Base-by-base conservation (phyloP, 2,888 invertebrate genomes). In the Drosophila barbarae region DNA sequence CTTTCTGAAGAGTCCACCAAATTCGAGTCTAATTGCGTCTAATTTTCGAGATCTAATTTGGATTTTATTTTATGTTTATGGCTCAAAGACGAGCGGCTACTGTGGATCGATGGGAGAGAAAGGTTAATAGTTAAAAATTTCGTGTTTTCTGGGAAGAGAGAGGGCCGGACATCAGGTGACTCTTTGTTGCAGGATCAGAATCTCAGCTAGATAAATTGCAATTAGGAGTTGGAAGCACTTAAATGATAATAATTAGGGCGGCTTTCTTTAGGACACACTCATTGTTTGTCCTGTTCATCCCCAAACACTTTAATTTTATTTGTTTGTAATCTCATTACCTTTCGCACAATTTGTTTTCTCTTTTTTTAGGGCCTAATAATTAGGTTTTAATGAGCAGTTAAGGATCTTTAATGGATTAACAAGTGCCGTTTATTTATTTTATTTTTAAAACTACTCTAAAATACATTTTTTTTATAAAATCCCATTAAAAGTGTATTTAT, bases 1-100 rank as follows among this genome's bases (percentile, higher is more conserved):
- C 61, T 28, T 15, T 3, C 8, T 15, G 15, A 35, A 21, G 44
- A 50, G 55, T 41, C 50, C 66, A 57, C 30, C 26, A 59, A 69
- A 64, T 38, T 58, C 46, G 50, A 23, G 47, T 71, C 76, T 81
- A 84, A 82, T 78, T 84, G 74, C 69, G 39, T 54, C 84, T 78
- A 78, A 78, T 78, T 78, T 70, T 36, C 23, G n/a, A 61, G 51
- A 84, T 73, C 71, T 61, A 76, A 57, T 63, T 71, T 64, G 13
- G 26, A 41, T 66, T 53, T 13, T 8, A n/a, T 70, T 61, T 53
- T 32, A 32, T 49, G 15, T 46, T 52, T 65, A 42, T 51, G 15
- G 68, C 26, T 26, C 26, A 26, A 26, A 26, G 26, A 26, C 26
- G 26, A 26, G 26, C 26, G 26, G 26, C 68, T 65, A 65, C 68